These are phyloP conservation scores for Brachyptera risi DNA, from an alignment of 2,888 invertebrate species.

Conservation along the genomic window DNA sequence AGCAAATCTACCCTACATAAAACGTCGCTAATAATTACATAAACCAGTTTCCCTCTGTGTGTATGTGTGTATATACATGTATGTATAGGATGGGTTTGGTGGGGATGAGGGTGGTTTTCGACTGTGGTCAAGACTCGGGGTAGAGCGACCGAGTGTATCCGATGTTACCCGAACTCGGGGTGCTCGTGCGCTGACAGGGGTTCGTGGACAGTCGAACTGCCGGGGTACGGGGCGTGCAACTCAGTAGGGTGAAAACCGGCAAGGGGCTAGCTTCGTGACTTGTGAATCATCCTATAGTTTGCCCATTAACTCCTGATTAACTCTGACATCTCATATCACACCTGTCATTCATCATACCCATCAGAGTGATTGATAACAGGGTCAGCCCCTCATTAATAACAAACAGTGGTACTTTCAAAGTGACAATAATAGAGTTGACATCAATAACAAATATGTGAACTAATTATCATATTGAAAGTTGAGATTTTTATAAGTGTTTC, in stretches of 20 bases:
- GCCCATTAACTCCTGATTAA: background rate
- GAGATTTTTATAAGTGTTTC: too few relatives aligned
- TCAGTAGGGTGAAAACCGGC: conserved; percentile 13
- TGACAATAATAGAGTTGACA: too few relatives aligned
- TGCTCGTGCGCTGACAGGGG: background rate
- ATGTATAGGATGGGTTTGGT: background rate
- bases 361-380: conserved; percentile 4
- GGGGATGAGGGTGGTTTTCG: conserved; percentile 15
- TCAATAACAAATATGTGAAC: too few relatives aligned
- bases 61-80: too few relatives aligned
- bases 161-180: background rate
- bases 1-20: conserved; percentile 6
- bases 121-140: conserved; percentile 17
- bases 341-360: conserved; percentile 10
- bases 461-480: too few relatives aligned
- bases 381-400: background rate
- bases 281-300: background rate
- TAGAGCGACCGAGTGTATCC: background rate
- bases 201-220: background rate
- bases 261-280: background rate
- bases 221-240: background rate
- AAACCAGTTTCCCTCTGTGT: conserved; percentile 8
- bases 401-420: background rate
- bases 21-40: conserved; percentile 18
- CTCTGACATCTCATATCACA: conserved; percentile 10